phyloP scores from a whole-genome alignment of 2,113 vertebrate species.

The Urocynchramus pylzowi region DNA sequence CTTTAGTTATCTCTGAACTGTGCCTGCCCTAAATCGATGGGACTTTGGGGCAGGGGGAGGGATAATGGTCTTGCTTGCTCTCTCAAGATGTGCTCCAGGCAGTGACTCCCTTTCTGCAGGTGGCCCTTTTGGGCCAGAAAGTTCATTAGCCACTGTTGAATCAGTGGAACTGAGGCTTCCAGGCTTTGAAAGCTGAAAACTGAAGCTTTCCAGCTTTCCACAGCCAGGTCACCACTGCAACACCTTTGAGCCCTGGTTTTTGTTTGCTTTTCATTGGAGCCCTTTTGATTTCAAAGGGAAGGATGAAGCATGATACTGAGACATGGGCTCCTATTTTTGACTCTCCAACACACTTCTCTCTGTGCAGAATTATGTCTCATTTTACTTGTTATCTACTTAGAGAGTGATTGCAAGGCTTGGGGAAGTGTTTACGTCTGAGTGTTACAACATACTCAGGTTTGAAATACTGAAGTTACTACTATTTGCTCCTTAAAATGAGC shows the following conservation, averaged over 20 bases:
- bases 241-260: not conserved
- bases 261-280: not conserved
- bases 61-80: not conserved
- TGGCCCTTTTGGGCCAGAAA: not conserved
- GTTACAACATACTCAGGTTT: not conserved
- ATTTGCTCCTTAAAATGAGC: not conserved
- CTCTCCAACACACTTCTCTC: not conserved
- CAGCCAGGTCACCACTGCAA: not conserved
- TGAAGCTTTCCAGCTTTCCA: too few species aligned
- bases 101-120: not conserved
- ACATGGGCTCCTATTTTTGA: not conserved
- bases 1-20: not conserved
- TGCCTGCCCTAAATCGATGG: not conserved
- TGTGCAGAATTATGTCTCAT: not conserved
- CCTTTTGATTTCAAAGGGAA: constrained; percentile 1
- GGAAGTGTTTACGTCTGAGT: not conserved
- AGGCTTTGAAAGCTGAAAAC: not conserved
- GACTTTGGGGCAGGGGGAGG: not conserved
- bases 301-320: not conserved
- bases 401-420: not conserved
- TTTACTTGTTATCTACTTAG: not conserved
- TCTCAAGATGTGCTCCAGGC: not conserved
- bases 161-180: not conserved
- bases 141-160: not conserved
- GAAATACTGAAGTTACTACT: not conserved